Evolutionary conservation across 1,140 invertebrate species (phyloP), one percentile per base, ranked within the genome.

Genomic region (Alviniconcha marisindica): DNA sequence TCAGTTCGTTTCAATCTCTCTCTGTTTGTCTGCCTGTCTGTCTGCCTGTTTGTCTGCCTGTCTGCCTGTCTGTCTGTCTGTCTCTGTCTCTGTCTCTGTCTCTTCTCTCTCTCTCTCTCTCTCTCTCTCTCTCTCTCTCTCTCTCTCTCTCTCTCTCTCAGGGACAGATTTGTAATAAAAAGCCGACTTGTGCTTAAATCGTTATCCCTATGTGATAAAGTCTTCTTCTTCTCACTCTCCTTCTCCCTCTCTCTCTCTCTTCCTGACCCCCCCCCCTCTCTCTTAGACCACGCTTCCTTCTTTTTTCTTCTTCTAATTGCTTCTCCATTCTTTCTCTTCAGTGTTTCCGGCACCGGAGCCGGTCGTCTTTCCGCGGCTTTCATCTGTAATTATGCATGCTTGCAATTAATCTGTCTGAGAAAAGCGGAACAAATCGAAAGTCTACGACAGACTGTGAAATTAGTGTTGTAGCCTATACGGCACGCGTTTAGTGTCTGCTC

Each of bases 51-150:
- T 78, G 36, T 78, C 77, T 78, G 36, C 48, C 77, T 78, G 14
- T 78, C 40, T 71, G 31, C 44, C 56, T 82, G 2, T 82, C 80
- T 71, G 48, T 82, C 83, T 82, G 80, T 48, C 80, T 63, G 21
- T 60, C 77, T 79, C 77, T 60, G 48, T 79, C 51, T 60, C 77
- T 79, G 48, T 63, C 77, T 79, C 48, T 56, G 36, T 56, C 40
- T 31, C 33, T 56, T 33, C 48, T 79, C 77, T 63, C 48, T 42
- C 36, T 81, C 78, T 81, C 60, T 81, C 18, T 7, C 5, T 69
- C 31, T 69, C 63, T 69, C 31, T 69, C 28, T 69, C 63, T 69
- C 28, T 69, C 28, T 69, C 5, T 69, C 63, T 36, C 5, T 69
- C 63, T 69, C 31, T 69, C 63, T 69, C 5, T 69, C 31, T 31